Conservation (phyloP, 2,888 invertebrate species). For the Opisthograptis luteolata region DNA sequence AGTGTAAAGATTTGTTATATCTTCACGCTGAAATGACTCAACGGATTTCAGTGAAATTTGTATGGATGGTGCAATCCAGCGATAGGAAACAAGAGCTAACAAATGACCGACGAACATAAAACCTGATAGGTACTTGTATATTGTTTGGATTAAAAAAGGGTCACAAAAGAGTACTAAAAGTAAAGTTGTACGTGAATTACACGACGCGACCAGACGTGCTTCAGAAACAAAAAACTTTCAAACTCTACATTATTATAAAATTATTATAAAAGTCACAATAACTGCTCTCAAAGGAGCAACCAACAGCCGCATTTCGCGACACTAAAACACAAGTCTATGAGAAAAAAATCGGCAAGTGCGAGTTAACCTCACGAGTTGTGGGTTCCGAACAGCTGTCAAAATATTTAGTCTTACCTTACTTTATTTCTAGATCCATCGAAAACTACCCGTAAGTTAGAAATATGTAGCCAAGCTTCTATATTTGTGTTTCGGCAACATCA, state of each 20-base stretch:
- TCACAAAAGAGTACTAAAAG: not conserved
- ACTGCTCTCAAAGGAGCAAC: conserved; percentile 14
- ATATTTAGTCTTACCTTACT: no score
- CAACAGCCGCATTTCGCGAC: conserved; percentile 8
- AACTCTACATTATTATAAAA: conserved; percentile 4
- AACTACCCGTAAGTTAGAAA: no score
- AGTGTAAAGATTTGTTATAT: no score
- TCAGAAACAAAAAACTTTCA: conserved; percentile 3
- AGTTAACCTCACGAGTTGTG: not conserved
- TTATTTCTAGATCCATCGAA: no score
- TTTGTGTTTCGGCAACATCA: no score
- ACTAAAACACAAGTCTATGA: conserved; percentile 17
- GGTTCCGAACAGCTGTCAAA: not conserved
- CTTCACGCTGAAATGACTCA: no score
- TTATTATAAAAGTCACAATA: conserved; percentile 16
- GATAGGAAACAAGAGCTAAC: no score
- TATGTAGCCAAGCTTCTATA: no score
- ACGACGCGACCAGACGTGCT: conserved; percentile 9
- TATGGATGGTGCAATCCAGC: no score
- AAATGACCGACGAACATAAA: no score
- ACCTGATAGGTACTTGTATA: not conserved
- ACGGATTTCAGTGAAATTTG: no score
- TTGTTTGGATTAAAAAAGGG: not conserved
- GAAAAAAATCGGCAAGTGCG: not conserved
- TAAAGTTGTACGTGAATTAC: not conserved